A percentile compares a stretch with the other conserved stretches of the same genome.
These are phyloP conservation scores for Calyptomena viridis DNA, from an alignment of 2,113 vertebrate genomes.

Conservation along the genomic window DNA sequence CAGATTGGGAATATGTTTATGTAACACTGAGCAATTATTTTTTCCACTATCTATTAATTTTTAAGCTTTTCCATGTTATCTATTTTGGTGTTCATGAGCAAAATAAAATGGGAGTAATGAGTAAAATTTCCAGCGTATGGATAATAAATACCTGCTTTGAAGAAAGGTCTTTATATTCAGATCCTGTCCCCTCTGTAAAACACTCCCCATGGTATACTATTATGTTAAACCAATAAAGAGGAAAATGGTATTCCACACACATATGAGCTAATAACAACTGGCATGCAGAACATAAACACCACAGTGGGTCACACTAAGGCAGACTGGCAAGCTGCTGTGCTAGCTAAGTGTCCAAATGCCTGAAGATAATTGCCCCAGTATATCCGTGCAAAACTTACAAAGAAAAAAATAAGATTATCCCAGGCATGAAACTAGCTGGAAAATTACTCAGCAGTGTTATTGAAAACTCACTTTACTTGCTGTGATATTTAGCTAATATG, in stretches of 20 bases:
- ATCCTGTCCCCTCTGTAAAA: constrained; percentile 20
- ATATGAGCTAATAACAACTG: constrained; percentile 67
- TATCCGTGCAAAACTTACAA: constrained; percentile 55
- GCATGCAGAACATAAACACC: constrained; percentile 68
- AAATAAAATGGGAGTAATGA: background rate
- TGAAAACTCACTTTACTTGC: constrained; percentile 57
- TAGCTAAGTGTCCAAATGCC: constrained; percentile 58
- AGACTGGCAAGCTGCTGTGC: constrained; percentile 54
- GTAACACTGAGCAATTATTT: background rate
- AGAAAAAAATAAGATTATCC: constrained; percentile 61
- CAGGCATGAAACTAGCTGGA: constrained; percentile 47
- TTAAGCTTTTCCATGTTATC: background rate
- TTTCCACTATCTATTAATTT: background rate
- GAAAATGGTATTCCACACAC: constrained; percentile 53
- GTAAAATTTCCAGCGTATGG: background rate
- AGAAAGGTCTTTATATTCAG: constrained; percentile 3
- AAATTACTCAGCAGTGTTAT: constrained; percentile 53
- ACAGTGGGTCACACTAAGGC: constrained; percentile 41
- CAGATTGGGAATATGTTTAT: background rate
- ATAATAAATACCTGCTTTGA: constrained; percentile 26
- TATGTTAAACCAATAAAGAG: constrained; percentile 57
- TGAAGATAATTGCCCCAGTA: constrained; percentile 48
- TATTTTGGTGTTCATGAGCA: background rate
- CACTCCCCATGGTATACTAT: constrained; percentile 19
- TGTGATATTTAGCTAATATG: constrained; percentile 53